Percentiles rank a stretch among this genome's conserved stretches.
Conservation (phyloP, 1,140 invertebrate species). For the Drosophila parabipectinata region DNA sequence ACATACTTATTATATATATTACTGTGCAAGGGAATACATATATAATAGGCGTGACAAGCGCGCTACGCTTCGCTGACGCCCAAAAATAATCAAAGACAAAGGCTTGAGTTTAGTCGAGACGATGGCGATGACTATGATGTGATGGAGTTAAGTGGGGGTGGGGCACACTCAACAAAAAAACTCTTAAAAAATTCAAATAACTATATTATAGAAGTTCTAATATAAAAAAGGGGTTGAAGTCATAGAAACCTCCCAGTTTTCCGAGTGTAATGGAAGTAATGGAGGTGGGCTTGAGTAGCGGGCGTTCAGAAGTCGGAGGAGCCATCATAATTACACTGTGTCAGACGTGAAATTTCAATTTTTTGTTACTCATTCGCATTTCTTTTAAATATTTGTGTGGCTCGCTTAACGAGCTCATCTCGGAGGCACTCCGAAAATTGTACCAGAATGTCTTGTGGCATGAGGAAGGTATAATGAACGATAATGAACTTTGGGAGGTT, state of each 20-base stretch:
- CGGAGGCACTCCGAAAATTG: constrained; percentile 51
- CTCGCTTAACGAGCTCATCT: constrained; percentile 64
- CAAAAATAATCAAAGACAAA: constrained; percentile 82
- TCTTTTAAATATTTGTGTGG: constrained; percentile 31
- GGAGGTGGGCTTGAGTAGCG: constrained; percentile 44
- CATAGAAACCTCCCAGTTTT: not conserved
- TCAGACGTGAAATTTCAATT: constrained; percentile 59
- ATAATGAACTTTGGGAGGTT: constrained; percentile 61
- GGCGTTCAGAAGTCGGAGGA: constrained; percentile 34
- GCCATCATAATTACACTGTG: constrained; percentile 74
- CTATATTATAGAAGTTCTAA: no score
- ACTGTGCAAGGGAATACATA: constrained; percentile 3
- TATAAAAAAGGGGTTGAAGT: no score
- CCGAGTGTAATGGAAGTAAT: constrained; percentile 14
- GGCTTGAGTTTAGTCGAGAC: constrained; percentile 40
- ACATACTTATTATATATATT: constrained; percentile 9
- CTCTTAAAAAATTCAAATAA: not conserved
- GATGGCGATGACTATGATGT: constrained; percentile 62
- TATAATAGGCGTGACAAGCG: constrained; percentile 82
- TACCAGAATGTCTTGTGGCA: constrained; percentile 49
- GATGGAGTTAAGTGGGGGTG: constrained; percentile 34
- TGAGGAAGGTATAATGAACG: constrained; percentile 69
- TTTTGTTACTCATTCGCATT: constrained; percentile 47
- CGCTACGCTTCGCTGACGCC: constrained; percentile 75
- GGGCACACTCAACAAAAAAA: constrained; percentile 6